Conservation (phyloP, 2,113 vertebrate genomes). For the Aphyosemion australe region DNA sequence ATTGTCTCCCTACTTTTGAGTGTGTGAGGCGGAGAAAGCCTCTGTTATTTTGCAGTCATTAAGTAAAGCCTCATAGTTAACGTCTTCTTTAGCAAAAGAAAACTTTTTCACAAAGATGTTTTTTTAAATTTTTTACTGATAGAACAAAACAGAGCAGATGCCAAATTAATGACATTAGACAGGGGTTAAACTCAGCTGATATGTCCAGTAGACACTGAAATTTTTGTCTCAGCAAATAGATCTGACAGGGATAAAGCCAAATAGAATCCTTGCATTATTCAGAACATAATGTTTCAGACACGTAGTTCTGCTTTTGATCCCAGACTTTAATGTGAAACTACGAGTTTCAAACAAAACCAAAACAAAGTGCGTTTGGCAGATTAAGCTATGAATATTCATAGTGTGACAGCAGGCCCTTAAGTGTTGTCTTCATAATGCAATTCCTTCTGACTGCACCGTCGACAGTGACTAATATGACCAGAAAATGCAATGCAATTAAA, state of each 20-base stretch:
- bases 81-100: constrained; percentile 22
- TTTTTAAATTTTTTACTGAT: not conserved
- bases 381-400: constrained; percentile 68
- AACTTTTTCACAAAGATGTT: too few relatives aligned
- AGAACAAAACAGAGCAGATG: constrained; percentile 19
- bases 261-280: constrained; percentile 21
- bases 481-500: constrained; percentile 71
- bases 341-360: constrained; percentile 53
- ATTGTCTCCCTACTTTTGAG: constrained; percentile 27
- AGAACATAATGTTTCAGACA: constrained; percentile 24
- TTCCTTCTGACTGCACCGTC: constrained; percentile 66
- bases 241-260: not conserved
- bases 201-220: not conserved
- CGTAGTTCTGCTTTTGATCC: constrained; percentile 23
- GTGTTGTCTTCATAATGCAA: constrained; percentile 69
- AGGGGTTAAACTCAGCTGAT: constrained; percentile 4
- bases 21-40: constrained; percentile 36
- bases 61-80: constrained; percentile 50
- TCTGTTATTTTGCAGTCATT: constrained; percentile 51
- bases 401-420: constrained; percentile 59
- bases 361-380: constrained; percentile 63
- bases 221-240: not conserved
- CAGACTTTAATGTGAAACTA: constrained; percentile 50
- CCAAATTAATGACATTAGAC: constrained; percentile 27
- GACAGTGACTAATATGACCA: constrained; percentile 73